Evolutionary conservation across 2,888 invertebrate species (phyloP).

Genomic region (Megamerina dolium): DNA sequence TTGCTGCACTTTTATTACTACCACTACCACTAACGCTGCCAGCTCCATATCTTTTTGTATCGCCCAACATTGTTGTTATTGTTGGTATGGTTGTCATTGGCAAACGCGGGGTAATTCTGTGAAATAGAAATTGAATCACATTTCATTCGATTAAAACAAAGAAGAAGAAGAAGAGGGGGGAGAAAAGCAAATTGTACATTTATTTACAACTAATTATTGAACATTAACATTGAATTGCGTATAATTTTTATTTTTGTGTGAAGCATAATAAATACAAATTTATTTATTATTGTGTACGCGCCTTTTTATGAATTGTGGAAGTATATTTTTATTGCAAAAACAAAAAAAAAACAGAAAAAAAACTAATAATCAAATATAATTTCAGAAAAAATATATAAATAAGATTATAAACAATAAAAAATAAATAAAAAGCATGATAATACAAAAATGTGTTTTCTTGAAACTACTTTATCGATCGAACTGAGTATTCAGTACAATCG

Average conservation of each 20-base stretch:
- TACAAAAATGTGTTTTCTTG: too few species aligned
- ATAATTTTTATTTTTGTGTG: too few species aligned
- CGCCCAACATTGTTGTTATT: conserved; percentile 4
- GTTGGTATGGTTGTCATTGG: conserved; percentile 15
- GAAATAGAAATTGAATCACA: conserved; percentile 8
- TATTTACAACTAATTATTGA: too few species aligned
- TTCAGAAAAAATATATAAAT: not conserved
- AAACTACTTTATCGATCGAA: too few species aligned
- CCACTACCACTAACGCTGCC: conserved; percentile 3
- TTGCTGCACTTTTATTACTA: conserved; percentile 10
- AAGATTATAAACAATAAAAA: not conserved
- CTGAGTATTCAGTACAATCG: too few species aligned
- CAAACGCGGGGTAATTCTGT: conserved; percentile 23
- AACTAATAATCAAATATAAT: not conserved
- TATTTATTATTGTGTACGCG: too few species aligned
- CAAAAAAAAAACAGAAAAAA: not conserved
- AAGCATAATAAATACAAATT: too few species aligned
- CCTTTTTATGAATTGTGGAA: too few species aligned
- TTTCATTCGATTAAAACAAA: conserved; percentile 1
- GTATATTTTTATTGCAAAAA: conserved; percentile 1
- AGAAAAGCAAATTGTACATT: not conserved
- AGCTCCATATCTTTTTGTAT: conserved; percentile 7
- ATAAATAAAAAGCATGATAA: too few species aligned
- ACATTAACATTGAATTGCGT: too few species aligned
- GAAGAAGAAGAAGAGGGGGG: not conserved